Conservation (phyloP, 2,888 invertebrate genomes). For the Scaeva pyrastri region DNA sequence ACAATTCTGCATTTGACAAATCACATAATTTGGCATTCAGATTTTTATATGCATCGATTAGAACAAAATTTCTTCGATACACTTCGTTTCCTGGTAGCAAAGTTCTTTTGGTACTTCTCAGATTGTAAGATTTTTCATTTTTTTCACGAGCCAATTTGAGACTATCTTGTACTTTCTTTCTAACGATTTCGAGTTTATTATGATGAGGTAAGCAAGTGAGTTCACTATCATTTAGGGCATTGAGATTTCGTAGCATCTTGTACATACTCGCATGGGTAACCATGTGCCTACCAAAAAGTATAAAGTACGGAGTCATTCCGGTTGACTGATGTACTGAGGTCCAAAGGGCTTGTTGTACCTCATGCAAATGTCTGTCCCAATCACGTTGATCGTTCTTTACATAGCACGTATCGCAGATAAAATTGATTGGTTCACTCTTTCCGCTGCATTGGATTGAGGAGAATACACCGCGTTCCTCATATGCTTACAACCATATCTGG, state of each 20-base stretch:
- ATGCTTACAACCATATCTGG: background rate
- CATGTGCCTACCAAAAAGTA: no score
- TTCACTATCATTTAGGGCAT: no score
- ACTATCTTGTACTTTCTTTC: background rate
- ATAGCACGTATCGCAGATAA: no score
- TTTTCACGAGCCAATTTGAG: background rate
- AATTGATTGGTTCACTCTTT: no score
- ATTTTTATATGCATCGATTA: background rate
- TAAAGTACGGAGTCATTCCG: no score
- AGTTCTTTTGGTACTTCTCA: background rate
- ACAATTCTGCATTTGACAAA: background rate
- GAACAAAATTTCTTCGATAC: background rate
- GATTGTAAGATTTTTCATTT: constrained; percentile 3
- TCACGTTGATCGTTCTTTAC: no score
- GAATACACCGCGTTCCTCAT: constrained; percentile 11
- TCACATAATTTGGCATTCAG: background rate
- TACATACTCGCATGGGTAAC: no score
- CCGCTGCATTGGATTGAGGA: constrained; percentile 8
- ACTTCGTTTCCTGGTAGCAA: background rate
- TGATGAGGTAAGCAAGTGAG: no score
- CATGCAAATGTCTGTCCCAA: no score
- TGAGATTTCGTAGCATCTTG: no score
- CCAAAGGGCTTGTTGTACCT: no score
- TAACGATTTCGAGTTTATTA: background rate
- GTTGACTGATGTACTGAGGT: no score